phyloP scores from a whole-genome alignment of 2,888 invertebrate genomes.

The Sclerodermus sp. region DNA sequence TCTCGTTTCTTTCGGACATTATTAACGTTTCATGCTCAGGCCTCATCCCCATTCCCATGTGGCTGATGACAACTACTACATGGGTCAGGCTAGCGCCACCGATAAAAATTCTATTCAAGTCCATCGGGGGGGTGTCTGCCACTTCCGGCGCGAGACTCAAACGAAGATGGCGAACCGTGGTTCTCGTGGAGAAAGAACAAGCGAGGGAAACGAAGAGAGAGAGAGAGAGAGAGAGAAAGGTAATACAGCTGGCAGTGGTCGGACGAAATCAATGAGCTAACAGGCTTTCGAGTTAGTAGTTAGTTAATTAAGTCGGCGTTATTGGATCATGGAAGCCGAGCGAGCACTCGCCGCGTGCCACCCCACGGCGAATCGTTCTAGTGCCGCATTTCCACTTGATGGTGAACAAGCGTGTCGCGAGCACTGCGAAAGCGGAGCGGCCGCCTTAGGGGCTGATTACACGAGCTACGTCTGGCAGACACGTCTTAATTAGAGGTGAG shows the following conservation, averaged over 20 bases:
- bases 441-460: slow-evolving; percentile 42
- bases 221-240: slow-evolving; percentile 8
- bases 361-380: not conserved
- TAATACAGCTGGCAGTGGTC: slow-evolving; percentile 20
- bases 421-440: slow-evolving; percentile 46
- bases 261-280: slow-evolving; percentile 54
- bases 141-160: no score
- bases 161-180: no score
- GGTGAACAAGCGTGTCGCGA: slow-evolving; percentile 19
- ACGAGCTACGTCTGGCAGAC: slow-evolving; percentile 39
- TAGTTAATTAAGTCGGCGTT: slow-evolving; percentile 57
- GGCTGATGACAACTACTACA: no score
- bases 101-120: no score
- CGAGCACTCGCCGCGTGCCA: not conserved
- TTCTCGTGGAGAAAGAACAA: not conserved
- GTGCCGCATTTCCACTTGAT: not conserved
- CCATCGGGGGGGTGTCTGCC: no score
- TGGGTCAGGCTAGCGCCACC: no score
- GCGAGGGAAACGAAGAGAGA: slow-evolving; percentile 12
- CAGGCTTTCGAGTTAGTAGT: slow-evolving; percentile 55
- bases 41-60: no score
- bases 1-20: no score
- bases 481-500: slow-evolving; percentile 57
- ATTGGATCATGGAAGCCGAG: slow-evolving; percentile 57
- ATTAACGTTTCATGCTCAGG: no score